Conservation (phyloP, 2,797 vertebrate genomes). For the Chrysolophus pictus region DNA sequence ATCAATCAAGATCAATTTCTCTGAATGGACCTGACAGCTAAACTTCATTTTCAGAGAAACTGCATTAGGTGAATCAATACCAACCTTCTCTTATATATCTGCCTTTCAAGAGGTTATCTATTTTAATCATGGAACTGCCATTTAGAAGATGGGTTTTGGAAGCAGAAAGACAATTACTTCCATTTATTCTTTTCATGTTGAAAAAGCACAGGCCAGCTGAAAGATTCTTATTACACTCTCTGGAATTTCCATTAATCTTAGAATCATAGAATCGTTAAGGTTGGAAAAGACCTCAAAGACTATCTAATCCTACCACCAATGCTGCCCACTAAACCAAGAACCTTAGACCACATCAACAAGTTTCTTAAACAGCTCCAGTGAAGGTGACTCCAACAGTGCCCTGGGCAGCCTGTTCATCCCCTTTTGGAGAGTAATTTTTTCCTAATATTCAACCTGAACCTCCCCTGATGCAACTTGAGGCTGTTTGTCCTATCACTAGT, state of each 20-base stretch:
- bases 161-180: background rate
- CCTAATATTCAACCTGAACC: too few species aligned
- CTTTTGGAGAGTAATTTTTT: too few species aligned
- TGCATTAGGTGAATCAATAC: background rate
- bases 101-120: background rate
- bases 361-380: too few species aligned
- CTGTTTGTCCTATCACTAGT: too few species aligned
- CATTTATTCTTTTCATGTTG: background rate
- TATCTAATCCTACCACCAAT: too few species aligned
- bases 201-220: background rate
- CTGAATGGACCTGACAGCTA: background rate
- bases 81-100: background rate
- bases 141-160: background rate
- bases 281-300: too few species aligned
- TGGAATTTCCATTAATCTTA: background rate
- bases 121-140: background rate
- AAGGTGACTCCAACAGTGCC: too few species aligned
- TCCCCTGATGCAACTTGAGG: too few species aligned
- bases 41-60: background rate
- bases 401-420: too few species aligned
- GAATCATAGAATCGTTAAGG: too few species aligned
- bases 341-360: too few species aligned
- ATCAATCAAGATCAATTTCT: background rate
- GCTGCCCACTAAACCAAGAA: too few species aligned
- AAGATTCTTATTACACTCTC: background rate